Evolutionary conservation across 2,113 vertebrate genomes (phyloP), one percentile per base, ranked within the genome.

Genomic region (Rhombomys opimus): DNA sequence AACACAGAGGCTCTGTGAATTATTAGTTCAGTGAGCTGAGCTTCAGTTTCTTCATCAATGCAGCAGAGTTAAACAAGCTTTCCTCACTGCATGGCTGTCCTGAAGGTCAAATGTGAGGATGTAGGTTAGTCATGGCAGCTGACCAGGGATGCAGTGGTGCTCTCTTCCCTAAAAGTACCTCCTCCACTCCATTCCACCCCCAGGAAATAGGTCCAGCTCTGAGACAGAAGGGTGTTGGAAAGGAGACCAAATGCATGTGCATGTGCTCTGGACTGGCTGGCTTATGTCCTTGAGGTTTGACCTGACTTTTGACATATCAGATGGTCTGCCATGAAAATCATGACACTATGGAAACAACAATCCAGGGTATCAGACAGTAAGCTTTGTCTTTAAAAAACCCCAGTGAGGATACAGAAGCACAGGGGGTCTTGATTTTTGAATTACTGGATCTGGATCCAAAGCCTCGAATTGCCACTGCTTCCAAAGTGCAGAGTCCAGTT

Each of bases 11-110:
- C 27, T 87, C 30, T 95, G 32, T 38, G 78, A 61, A 30, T 76
- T 90, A 63, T 87, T 68, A 80, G 75, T 88, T 97, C 22, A 20
- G 2, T 95, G 90, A 22, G 63, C 15, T 41, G 4, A 90, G 63
- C 9, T 54, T 94, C 38, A 25, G 12, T 80, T 95, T 96, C 54
- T 87, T 86, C 9, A 52, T n/a, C 52, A 76, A 22, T 76, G 27
- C 92, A 92, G 63, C 38, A 59, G 25, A 46, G 9, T 5, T 73
- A 87, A 70, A 8, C 4, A 77, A 23, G 11, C 22, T 70, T 89
- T 1, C 91, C 10, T 81, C 23, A 35, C 18, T 30, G 2, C 7
- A 72, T 77, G 84, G 35, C 30, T 77, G 0, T 54, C 67, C 50
- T 67, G 1, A 91, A n/a, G 57, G 38, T 90, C 35, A 88, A 67